These are phyloP conservation scores for Caenorhabditis sp. DNA, from an alignment of 2,888 invertebrate species.

Conservation along the genomic window DNA sequence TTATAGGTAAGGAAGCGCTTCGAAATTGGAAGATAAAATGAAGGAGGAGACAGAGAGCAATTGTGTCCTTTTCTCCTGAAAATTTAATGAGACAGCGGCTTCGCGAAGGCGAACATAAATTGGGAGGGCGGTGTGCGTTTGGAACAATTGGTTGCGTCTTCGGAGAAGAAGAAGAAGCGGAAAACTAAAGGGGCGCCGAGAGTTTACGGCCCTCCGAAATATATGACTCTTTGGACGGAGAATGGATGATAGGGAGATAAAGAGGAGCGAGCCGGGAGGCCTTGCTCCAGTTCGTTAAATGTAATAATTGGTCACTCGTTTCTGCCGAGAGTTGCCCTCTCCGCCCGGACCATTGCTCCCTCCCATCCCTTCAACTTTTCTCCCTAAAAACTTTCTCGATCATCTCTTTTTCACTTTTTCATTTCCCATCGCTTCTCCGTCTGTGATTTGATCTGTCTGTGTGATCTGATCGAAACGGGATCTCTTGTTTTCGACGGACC, in stretches of 20 bases:
- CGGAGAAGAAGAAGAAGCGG: no score
- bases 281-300: conserved; percentile 44
- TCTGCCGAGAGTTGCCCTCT: conserved; percentile 24
- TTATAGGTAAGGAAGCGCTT: conserved; percentile 78
- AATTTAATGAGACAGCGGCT: conserved; percentile 8
- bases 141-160: conserved; percentile 38
- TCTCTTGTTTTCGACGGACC: conserved; percentile 39
- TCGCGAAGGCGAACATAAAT: conserved; percentile 44
- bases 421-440: conserved; percentile 19
- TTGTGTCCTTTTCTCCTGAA: conserved; percentile 24
- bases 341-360: neutral
- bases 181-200: conserved; percentile 47
- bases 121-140: conserved; percentile 23
- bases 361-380: conserved; percentile 14
- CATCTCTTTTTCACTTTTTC: conserved; percentile 15
- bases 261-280: conserved; percentile 38
- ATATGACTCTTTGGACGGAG: conserved; percentile 28
- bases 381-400: conserved; percentile 19
- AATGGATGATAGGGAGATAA: conserved; percentile 46
- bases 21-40: neutral
- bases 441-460: conserved; percentile 8
- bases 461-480: conserved; percentile 31
- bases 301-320: conserved; percentile 64
- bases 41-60: no score
- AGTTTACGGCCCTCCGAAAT: conserved; percentile 52